Percentiles rank a stretch among this genome's conserved stretches.
Conservation (phyloP, 2,797 vertebrate species). For the Cephalopachus bancanus region DNA sequence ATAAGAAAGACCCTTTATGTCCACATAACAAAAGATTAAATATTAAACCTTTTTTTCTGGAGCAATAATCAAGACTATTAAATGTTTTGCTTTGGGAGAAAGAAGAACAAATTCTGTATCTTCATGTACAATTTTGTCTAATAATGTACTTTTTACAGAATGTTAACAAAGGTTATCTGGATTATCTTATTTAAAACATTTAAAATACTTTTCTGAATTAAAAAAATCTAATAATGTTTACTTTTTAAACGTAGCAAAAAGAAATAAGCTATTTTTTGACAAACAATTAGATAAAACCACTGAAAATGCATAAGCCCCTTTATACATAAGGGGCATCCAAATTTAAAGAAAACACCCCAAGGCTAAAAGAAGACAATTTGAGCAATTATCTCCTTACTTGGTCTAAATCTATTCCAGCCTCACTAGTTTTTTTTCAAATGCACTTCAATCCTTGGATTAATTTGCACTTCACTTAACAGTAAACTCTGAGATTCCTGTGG, state of each 20-base stretch:
- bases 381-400: slow-evolving; percentile 58
- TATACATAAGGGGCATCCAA: slow-evolving; percentile 26
- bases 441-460: slow-evolving; percentile 56
- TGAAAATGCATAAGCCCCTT: slow-evolving; percentile 51
- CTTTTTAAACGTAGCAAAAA: slow-evolving; percentile 11
- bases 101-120: not conserved
- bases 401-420: slow-evolving; percentile 13
- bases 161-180: not conserved
- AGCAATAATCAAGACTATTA: not conserved
- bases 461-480: slow-evolving; percentile 63
- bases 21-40: slow-evolving; percentile 47
- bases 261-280: slow-evolving; percentile 43
- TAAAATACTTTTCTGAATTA: slow-evolving; percentile 35
- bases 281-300: slow-evolving; percentile 49
- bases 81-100: slow-evolving; percentile 31
- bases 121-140: not conserved
- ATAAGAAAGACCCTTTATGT: not conserved
- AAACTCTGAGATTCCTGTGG: slow-evolving; percentile 51
- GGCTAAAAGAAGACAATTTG: slow-evolving; percentile 62
- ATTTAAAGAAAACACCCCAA: slow-evolving; percentile 55
- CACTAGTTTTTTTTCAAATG: slow-evolving; percentile 52
- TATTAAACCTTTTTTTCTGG: not conserved
- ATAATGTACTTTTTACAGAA: not conserved
- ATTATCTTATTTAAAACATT: not conserved
- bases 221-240: slow-evolving; percentile 34